A percentile compares a stretch with the other conserved stretches of the same genome.
phyloP scores from a whole-genome alignment of 1,140 invertebrate genomes.

The Euura saliciscinereae region DNA sequence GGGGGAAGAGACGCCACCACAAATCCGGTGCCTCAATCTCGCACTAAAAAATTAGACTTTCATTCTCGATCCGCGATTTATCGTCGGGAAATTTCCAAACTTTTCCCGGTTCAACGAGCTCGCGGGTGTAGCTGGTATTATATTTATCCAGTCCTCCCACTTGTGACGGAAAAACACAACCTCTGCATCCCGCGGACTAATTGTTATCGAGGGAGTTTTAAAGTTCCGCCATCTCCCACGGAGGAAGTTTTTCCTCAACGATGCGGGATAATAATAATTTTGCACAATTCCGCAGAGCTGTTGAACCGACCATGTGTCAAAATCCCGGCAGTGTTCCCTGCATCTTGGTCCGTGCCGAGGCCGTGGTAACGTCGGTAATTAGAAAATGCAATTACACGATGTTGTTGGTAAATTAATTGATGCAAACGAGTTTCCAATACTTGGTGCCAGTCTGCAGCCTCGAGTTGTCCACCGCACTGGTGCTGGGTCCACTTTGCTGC shows the following conservation, averaged over 20 bases:
- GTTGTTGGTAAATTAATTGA: conserved; percentile 36
- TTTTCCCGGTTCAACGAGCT: not conserved
- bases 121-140: no score
- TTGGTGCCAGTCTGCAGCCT: conserved; percentile 11
- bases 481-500: not conserved
- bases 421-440: conserved; percentile 37
- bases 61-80: not conserved
- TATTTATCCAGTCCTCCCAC: no score
- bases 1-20: not conserved
- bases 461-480: not conserved
- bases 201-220: no score
- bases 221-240: no score
- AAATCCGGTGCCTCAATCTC: not conserved
- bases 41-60: not conserved
- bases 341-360: not conserved
- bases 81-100: not conserved
- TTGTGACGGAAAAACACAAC: no score
- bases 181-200: no score
- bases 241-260: no score
- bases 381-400: conserved; percentile 34
- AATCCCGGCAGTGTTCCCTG: not conserved
- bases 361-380: conserved; percentile 11
- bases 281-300: not conserved
- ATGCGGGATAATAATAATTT: conserved; percentile 1
- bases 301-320: conserved; percentile 11